Evolutionary conservation across 2,113 vertebrate genomes (phyloP).

Genomic region (Verasper variegatus): DNA sequence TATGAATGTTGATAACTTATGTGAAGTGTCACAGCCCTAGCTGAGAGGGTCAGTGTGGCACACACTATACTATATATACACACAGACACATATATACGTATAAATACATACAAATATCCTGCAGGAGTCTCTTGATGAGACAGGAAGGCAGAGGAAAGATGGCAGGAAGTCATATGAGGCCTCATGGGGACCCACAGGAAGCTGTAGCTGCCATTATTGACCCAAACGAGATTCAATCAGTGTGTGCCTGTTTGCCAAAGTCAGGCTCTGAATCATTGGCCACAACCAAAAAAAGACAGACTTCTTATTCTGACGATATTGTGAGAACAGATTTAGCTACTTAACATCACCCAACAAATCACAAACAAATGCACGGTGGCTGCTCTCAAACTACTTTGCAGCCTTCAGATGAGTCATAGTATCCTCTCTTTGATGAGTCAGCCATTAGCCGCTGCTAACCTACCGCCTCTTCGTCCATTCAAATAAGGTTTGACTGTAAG

Average conservation of each 20-base stretch:
- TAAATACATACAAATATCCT: neutral
- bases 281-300: conserved; percentile 25
- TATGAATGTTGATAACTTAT: conserved; percentile 36
- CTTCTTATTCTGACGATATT: conserved; percentile 8
- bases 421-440: conserved; percentile 52
- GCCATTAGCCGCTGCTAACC: conserved; percentile 26
- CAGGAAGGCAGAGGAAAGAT: conserved; percentile 71
- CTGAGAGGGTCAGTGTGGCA: neutral
- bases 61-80: neutral
- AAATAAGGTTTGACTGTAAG: conserved; percentile 35
- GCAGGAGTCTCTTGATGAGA: conserved; percentile 13
- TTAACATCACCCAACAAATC: conserved; percentile 2
- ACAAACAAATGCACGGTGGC: neutral
- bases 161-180: conserved; percentile 80
- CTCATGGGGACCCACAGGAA: conserved; percentile 72
- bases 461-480: conserved; percentile 8
- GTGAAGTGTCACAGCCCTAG: conserved; percentile 17
- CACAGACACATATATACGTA: neutral
- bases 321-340: conserved; percentile 4
- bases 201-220: conserved; percentile 68
- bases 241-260: neutral
- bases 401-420: conserved; percentile 48
- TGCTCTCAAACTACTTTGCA: conserved; percentile 15
- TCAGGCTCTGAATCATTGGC: neutral
- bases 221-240: conserved; percentile 32